A percentile compares a stretch with the other conserved stretches of the same genome.
phyloP scores from a whole-genome alignment of 1,140 invertebrate species.

The Drosophila neocordata region DNA sequence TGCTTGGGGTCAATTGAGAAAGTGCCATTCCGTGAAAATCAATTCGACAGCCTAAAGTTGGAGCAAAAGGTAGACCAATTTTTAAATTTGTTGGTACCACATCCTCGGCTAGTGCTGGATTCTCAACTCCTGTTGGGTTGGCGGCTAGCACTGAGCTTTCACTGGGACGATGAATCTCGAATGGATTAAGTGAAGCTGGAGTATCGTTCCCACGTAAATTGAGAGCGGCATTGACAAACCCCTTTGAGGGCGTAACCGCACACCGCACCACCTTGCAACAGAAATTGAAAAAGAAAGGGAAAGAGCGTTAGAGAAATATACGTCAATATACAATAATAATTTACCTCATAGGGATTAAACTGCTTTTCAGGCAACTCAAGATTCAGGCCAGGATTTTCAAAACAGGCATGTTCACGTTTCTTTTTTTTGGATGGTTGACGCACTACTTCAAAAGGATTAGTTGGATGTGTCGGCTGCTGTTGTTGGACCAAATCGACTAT shows the following conservation, averaged over 20 bases:
- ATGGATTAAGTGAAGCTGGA: constrained; percentile 68
- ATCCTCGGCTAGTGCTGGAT: constrained; percentile 51
- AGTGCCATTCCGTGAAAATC: constrained; percentile 73
- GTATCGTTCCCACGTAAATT: constrained; percentile 70
- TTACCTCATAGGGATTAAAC: constrained; percentile 81
- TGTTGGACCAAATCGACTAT: constrained; percentile 60
- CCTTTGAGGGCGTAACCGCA: constrained; percentile 50
- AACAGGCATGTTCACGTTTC: constrained; percentile 73
- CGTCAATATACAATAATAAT: neutral
- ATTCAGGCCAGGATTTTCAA: constrained; percentile 80
- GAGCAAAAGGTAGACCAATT: constrained; percentile 75
- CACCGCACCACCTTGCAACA: constrained; percentile 56
- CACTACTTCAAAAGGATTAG: constrained; percentile 77
- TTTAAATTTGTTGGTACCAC: constrained; percentile 53
- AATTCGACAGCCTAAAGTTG: constrained; percentile 76
- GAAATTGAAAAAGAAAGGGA: neutral
- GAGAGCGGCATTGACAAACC: constrained; percentile 74
- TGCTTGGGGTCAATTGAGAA: constrained; percentile 72
- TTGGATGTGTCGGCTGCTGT: constrained; percentile 6
- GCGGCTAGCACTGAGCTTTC: constrained; percentile 39
- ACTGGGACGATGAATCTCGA: constrained; percentile 69
- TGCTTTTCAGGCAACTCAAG: constrained; percentile 76
- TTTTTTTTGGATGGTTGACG: constrained; percentile 80
- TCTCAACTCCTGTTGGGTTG: constrained; percentile 56
- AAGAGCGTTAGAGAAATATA: neutral